phyloP scores from a whole-genome alignment of 2,888 invertebrate species.

The Parnassius glacialis region DNA sequence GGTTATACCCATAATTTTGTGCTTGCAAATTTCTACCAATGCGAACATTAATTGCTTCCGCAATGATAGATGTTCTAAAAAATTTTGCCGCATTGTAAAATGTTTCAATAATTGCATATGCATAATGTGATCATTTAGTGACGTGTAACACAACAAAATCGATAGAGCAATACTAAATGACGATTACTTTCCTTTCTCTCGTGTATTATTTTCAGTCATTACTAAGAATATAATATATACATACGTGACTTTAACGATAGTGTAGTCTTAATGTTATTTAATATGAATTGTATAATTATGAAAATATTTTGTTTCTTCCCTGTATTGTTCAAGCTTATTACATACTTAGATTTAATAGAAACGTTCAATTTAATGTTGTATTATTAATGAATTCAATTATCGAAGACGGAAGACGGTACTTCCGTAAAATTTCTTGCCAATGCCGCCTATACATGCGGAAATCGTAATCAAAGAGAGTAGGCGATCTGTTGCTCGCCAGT shows the following conservation, averaged over 20 bases:
- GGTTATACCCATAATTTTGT: no score
- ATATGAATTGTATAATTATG: no score
- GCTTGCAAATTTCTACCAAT: no score
- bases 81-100: conserved; percentile 42
- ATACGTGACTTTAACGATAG: no score
- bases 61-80: no score
- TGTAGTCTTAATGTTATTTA: no score
- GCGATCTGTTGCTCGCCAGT: conserved; percentile 6
- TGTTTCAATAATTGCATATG: conserved; percentile 52
- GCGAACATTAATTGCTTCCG: no score
- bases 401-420: conserved; percentile 52
- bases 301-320: no score
- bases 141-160: no score
- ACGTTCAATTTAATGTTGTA: conserved; percentile 49
- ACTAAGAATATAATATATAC: neutral
- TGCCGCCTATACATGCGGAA: conserved; percentile 45
- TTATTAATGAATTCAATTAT: conserved; percentile 46
- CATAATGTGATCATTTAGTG: conserved; percentile 55
- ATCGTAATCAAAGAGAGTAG: conserved; percentile 22
- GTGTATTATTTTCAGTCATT: no score
- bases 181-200: conserved; percentile 62
- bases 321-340: no score
- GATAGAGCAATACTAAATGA: conserved; percentile 44
- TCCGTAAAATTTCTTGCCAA: conserved; percentile 58
- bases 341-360: neutral